Conservation (phyloP, 92 coral and sea anemone genomes). For the Paragorgia papillata region DNA sequence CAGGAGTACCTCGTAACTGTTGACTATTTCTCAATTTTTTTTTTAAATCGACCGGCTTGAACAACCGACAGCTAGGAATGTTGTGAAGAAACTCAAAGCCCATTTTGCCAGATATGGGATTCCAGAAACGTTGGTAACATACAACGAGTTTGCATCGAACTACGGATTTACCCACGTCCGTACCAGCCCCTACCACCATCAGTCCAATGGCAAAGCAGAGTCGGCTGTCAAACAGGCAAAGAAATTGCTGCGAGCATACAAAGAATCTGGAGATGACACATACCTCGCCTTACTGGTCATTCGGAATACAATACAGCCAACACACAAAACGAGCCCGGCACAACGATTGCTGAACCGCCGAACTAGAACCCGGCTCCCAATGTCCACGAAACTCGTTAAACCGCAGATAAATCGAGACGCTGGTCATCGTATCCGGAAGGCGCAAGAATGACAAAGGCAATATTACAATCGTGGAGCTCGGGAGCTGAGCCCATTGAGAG, state of each 20-base stretch:
- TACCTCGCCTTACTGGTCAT: neutral
- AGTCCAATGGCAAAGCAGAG: constrained; percentile 30
- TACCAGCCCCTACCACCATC: constrained; percentile 13
- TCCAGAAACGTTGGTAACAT: constrained; percentile 2
- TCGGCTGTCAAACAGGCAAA: constrained; percentile 28
- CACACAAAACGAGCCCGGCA: constrained; percentile 21
- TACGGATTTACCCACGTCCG: neutral
- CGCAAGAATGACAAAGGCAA: neutral
- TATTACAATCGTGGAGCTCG: constrained; percentile 2
- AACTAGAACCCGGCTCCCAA: constrained; percentile 16
- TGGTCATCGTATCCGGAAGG: neutral
- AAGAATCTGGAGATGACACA: constrained; percentile 1
- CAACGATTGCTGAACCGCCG: constrained; percentile 22
- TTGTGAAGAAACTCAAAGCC: constrained; percentile 38
- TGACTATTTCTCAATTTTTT: constrained; percentile 43
- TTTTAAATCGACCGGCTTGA: constrained; percentile 47
- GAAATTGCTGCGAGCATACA: neutral
- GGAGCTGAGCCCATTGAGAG: neutral
- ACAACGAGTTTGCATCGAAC: neutral
- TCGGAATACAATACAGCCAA: neutral
- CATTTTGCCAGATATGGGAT: constrained; percentile 53
- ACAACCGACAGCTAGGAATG: constrained; percentile 8
- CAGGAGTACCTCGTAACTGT: constrained; percentile 43
- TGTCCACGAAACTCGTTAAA: neutral
- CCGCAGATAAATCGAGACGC: constrained; percentile 2